Conservation (phyloP, 2,888 invertebrate species). For the Diaprepes abbreviatus region DNA sequence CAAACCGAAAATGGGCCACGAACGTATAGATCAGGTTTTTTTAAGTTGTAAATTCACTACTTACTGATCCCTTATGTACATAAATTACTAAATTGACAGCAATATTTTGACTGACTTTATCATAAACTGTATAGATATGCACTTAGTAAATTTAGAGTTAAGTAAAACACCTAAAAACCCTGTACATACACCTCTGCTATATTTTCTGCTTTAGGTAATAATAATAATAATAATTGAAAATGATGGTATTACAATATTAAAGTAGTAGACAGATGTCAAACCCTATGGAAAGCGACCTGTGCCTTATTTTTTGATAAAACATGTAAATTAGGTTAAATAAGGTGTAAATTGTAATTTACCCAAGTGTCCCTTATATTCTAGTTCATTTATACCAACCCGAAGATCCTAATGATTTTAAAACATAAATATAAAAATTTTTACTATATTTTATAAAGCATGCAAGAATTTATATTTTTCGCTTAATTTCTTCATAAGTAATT, state of each 20-base stretch:
- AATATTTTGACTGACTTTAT: no score
- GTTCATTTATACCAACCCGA: constrained; percentile 35
- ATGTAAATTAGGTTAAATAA: constrained; percentile 46
- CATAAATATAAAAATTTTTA: not conserved
- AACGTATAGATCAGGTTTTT: no score
- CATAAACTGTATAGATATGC: no score
- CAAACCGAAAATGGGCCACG: no score
- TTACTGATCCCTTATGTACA: no score
- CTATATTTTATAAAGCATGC: constrained; percentile 4
- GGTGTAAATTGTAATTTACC: constrained; percentile 51
- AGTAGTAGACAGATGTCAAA: constrained; percentile 16
- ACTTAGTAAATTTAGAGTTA: no score
- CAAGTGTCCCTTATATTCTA: constrained; percentile 50
- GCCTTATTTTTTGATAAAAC: constrained; percentile 47
- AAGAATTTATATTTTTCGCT: not conserved
- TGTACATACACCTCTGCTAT: no score
- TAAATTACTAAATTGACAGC: no score
- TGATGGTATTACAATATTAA: not conserved
- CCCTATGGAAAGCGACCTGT: constrained; percentile 47
- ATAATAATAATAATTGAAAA: no score
- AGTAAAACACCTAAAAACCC: no score
- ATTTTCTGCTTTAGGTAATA: no score
- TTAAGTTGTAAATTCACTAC: no score
- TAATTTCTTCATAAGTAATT: not conserved
- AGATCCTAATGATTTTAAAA: constrained; percentile 46